Evolutionary conservation across 1,140 invertebrate species (phyloP), one percentile per base, ranked within the genome.

Genomic region (Rhyzopertha dominica): DNA sequence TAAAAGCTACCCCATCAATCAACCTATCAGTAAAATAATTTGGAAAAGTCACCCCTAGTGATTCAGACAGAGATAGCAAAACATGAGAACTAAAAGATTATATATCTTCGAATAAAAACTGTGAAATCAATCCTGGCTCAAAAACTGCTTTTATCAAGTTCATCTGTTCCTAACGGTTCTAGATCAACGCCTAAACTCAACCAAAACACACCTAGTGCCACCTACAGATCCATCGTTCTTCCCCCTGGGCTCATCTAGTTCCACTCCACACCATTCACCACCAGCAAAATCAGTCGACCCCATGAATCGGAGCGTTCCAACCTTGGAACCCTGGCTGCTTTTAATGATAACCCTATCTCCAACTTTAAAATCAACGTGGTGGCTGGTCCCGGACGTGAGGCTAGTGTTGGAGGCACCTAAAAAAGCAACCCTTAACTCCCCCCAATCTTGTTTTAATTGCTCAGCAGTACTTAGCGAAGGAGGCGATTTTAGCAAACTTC

Each of bases 201-300:
- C n/a, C 5, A 22, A 5, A 38, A 31, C 17, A 18, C 56, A 87
- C 85, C 84, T 85, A 64, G 81, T 82, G 29, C 82, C 93, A 53
- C 81, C 87, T 26, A 98, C 91, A 28, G 88, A 85, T 30, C 95
- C 94, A 71, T 98, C 93, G 72, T 98, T 97, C 70, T 97, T 97
- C 24, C 95, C 95, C 42, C 85, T 70, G 1, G 90, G 82, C 45
- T 95, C 92, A 63, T 96, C 92, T 47, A 98, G 73, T 70, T 97
- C 92, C 16, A 98, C 85, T 10, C 95, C 95, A 45, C 88, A 93
- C 93, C 93, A 97, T 54, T 91, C 81, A 12, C 94, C 93, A 14
- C 80, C 63, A 7, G 92, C 90, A 69, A 97, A 97, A 47, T 93
- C 85, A 25, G 92, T 89, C 14, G 73, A 68, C 10, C 94, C 94